These are phyloP conservation scores for Eretmochelys imbricata DNA, from an alignment of 2,113 vertebrate genomes.

Conservation along the genomic window DNA sequence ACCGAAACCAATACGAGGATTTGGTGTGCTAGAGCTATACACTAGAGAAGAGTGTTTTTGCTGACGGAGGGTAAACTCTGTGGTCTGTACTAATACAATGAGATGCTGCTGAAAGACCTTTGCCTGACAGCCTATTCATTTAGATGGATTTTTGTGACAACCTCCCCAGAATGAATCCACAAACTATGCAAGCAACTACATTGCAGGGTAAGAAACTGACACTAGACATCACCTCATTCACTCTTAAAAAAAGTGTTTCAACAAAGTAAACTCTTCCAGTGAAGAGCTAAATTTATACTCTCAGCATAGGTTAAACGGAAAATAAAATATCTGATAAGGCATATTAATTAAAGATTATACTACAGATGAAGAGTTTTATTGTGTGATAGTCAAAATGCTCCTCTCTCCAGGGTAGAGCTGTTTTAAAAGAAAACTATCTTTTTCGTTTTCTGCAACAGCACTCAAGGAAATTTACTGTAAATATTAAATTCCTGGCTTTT, in stretches of 20 bases:
- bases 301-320: constrained; percentile 40
- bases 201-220: constrained; percentile 42
- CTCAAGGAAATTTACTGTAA: neutral
- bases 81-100: neutral
- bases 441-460: neutral
- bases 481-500: neutral
- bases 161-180: neutral
- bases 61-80: neutral
- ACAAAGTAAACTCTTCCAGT: constrained; percentile 28
- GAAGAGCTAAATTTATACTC: constrained; percentile 26
- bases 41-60: neutral
- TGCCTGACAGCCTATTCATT: neutral
- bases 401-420: too few species aligned
- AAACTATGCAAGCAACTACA: neutral
- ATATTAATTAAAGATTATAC: neutral
- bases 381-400: neutral
- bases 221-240: constrained; percentile 22
- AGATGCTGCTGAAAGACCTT: neutral
- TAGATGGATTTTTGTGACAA: neutral
- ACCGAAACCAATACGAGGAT: fast-evolving
- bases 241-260: neutral
- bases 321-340: neutral
- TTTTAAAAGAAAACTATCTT: neutral
- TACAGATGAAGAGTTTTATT: neutral
- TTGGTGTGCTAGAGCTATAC: neutral